Conservation (phyloP, 2,888 invertebrate species). For the Antheraea yamamai region DNA sequence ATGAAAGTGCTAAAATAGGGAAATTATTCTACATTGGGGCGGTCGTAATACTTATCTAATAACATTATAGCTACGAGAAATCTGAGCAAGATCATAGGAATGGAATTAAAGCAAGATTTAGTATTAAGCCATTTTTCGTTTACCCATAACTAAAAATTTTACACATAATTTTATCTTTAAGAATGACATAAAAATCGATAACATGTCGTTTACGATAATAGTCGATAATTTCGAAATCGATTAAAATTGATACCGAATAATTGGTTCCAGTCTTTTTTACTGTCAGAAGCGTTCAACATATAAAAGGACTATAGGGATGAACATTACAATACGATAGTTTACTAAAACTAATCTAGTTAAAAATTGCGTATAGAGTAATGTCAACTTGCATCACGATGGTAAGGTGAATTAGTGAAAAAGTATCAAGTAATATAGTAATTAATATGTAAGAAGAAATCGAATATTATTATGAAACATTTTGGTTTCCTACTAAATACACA, state of each 20-base stretch:
- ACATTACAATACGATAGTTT: not conserved
- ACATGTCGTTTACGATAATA: too few relatives aligned
- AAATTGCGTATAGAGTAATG: not conserved
- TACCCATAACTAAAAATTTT: too few relatives aligned
- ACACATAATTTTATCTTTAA: too few relatives aligned
- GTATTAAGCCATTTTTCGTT: too few relatives aligned
- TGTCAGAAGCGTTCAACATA: too few relatives aligned
- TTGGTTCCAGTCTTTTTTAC: too few relatives aligned
- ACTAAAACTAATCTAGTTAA: not conserved
- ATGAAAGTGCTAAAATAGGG: conserved; percentile 37
- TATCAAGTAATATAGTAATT: not conserved
- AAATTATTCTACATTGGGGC: conserved; percentile 50
- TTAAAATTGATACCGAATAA: too few relatives aligned
- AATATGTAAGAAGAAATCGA: too few relatives aligned
- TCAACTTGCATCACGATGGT: not conserved
- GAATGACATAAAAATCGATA: too few relatives aligned
- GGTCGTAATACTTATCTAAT: conserved; percentile 32
- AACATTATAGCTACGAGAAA: conserved; percentile 8
- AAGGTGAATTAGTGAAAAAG: not conserved
- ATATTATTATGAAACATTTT: too few relatives aligned
- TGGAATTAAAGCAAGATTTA: not conserved
- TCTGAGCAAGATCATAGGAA: conserved; percentile 19
- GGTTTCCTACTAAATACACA: too few relatives aligned
- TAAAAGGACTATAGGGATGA: not conserved
- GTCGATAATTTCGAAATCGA: too few relatives aligned